Evolutionary conservation across 2,113 vertebrate species (phyloP).

Genomic region (Ammodytes dubius): DNA sequence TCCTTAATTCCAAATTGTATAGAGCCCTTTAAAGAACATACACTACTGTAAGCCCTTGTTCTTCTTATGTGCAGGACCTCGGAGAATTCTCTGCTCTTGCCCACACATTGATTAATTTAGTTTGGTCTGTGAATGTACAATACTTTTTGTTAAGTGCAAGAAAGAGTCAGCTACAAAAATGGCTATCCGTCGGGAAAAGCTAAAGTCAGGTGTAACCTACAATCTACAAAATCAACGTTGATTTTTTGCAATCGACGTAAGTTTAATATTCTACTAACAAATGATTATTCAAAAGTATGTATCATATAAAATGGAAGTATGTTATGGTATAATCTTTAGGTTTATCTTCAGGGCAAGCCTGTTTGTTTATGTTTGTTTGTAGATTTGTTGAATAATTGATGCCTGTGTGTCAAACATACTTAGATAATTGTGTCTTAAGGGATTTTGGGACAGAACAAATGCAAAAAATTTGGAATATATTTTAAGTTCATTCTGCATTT

Average conservation of each 20-base stretch:
- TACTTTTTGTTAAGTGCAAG: too few species aligned
- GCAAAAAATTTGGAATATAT: background rate
- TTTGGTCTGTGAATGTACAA: background rate
- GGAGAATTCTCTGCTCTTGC: constrained; percentile 17
- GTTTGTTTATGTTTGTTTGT: background rate
- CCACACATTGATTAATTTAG: background rate
- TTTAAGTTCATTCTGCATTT: constrained; percentile 7
- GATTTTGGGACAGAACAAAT: constrained; percentile 10
- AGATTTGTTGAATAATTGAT: background rate
- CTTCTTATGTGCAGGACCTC: constrained; percentile 26
- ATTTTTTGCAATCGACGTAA: background rate
- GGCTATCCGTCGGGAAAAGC: background rate
- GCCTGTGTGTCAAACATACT: background rate
- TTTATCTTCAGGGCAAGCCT: background rate
- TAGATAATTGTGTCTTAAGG: background rate
- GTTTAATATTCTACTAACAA: background rate
- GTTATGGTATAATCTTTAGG: background rate
- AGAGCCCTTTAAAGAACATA: constrained; percentile 25
- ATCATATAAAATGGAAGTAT: background rate
- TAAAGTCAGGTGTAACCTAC: background rate
- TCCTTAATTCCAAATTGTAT: constrained; percentile 29
- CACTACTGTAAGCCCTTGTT: constrained; percentile 19
- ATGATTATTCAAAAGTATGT: background rate
- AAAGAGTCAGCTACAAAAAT: too few species aligned
- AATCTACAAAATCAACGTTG: background rate